A percentile compares a stretch with the other conserved stretches of the same genome.
Evolutionary conservation across 2,888 invertebrate genomes (phyloP).

Genomic region (Zaprionus bogoriensis): DNA sequence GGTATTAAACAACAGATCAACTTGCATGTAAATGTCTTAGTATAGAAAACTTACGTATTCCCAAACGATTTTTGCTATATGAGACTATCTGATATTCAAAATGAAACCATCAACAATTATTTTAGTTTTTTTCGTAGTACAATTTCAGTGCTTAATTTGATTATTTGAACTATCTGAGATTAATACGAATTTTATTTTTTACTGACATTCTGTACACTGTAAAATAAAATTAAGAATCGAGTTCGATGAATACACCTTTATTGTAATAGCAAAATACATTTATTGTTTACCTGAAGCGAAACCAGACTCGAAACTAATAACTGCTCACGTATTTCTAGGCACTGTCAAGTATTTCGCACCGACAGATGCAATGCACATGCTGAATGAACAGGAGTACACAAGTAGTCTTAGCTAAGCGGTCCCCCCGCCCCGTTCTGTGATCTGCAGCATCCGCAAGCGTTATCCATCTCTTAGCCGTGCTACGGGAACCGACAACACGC

Average conservation of each 20-base stretch:
- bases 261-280: background rate
- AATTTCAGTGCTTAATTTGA: background rate
- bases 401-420: slow-evolving; percentile 72
- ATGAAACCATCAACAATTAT: background rate
- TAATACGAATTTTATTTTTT: background rate
- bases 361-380: slow-evolving; percentile 87
- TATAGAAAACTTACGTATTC: background rate
- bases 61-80: background rate
- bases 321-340: slow-evolving; percentile 77
- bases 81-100: background rate
- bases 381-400: slow-evolving; percentile 83
- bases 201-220: background rate
- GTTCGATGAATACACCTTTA: background rate
- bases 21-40: background rate
- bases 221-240: background rate
- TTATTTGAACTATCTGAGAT: background rate
- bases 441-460: slow-evolving; percentile 24
- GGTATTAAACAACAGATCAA: background rate
- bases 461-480: slow-evolving; percentile 1
- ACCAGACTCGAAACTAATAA: slow-evolving; percentile 24
- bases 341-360: slow-evolving; percentile 86
- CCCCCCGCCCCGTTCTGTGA: slow-evolving; percentile 25
- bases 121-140: background rate
- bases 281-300: background rate
- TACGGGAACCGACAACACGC: slow-evolving; percentile 28